These are phyloP conservation scores for Hiodon alosoides DNA, from an alignment of 2,113 vertebrate genomes.

Conservation along the genomic window DNA sequence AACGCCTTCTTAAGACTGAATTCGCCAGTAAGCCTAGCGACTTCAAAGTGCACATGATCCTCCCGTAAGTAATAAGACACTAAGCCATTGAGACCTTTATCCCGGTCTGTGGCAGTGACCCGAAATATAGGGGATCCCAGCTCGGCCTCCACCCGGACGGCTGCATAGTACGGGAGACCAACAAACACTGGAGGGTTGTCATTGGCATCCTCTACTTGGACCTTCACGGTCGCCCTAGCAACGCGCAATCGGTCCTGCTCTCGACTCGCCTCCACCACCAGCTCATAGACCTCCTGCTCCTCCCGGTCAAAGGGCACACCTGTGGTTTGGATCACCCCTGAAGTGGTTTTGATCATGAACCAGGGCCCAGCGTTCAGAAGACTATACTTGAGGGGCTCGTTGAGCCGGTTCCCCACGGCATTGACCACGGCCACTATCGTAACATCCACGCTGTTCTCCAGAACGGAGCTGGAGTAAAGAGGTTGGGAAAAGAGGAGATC, in stretches of 20 bases:
- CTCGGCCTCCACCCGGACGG: constrained; percentile 86
- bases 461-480: constrained; percentile 75
- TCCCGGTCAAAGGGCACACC: constrained; percentile 88
- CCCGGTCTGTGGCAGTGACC: constrained; percentile 80
- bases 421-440: constrained; percentile 78
- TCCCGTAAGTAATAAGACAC: constrained; percentile 80
- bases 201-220: constrained; percentile 89
- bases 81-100: constrained; percentile 78
- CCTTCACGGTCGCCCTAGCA: constrained; percentile 76
- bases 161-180: constrained; percentile 89
- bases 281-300: constrained; percentile 77
- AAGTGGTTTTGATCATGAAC: constrained; percentile 82
- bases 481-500: constrained; percentile 81
- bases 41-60: constrained; percentile 82
- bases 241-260: constrained; percentile 82
- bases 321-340: constrained; percentile 83
- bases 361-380: constrained; percentile 87
- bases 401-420: constrained; percentile 81
- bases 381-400: constrained; percentile 85
- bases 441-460: constrained; percentile 77
- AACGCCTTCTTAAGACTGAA: constrained; percentile 79
- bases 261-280: constrained; percentile 87
- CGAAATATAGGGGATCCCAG: constrained; percentile 80
- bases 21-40: constrained; percentile 75
- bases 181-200: constrained; percentile 87